phyloP scores from a whole-genome alignment of 2,113 vertebrate genomes.

The Caracal caracal region DNA sequence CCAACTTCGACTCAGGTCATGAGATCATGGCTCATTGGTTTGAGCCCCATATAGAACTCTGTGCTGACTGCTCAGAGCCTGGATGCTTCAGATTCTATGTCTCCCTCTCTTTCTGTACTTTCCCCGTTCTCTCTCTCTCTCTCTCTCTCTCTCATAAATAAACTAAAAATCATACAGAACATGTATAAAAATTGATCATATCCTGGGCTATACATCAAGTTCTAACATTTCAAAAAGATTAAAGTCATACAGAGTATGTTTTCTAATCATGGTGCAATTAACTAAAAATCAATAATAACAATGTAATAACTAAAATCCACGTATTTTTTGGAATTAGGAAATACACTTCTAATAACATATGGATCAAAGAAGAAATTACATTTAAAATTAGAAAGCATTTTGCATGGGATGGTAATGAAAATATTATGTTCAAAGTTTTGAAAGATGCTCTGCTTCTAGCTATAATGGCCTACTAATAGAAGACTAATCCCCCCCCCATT shows the following conservation, averaged over 20 bases:
- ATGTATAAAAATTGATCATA: not conserved
- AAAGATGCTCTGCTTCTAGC: not conserved
- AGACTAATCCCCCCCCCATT: not conserved
- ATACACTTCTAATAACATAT: not conserved
- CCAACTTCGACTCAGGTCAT: too few relatives aligned
- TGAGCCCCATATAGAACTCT: too few relatives aligned
- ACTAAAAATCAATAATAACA: conserved; percentile 2
- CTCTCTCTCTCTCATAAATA: too few relatives aligned
- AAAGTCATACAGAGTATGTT: not conserved
- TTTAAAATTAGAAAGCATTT: not conserved
- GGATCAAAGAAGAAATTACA: not conserved
- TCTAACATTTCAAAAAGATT: conserved; percentile 3
- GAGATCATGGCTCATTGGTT: too few relatives aligned
- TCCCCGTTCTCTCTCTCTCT: too few relatives aligned
- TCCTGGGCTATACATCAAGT: not conserved
- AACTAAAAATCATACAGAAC: not conserved
- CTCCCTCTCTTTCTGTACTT: too few relatives aligned
- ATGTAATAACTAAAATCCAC: not conserved
- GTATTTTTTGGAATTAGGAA: not conserved
- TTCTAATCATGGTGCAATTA: not conserved
- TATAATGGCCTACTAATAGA: not conserved
- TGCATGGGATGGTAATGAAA: not conserved
- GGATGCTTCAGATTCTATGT: too few relatives aligned
- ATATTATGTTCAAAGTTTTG: not conserved
- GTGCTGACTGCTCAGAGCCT: too few relatives aligned